phyloP scores from a whole-genome alignment of 1,140 invertebrate species.

The Papilio polytes region DNA sequence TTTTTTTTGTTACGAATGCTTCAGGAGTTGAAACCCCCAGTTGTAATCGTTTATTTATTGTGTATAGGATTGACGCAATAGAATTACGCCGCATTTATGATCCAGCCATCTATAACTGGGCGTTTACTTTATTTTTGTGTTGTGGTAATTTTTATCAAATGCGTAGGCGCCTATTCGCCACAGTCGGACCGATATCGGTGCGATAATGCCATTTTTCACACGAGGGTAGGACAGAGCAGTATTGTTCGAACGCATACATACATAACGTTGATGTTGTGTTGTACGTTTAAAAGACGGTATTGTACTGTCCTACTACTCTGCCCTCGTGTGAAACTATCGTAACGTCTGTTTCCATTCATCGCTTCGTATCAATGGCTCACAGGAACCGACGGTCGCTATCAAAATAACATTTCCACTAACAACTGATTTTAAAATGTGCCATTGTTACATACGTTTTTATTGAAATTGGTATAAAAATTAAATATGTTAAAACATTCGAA shows the following conservation, averaged over 20 bases:
- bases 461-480: background rate
- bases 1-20: background rate
- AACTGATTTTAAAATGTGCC: slow-evolving; percentile 28
- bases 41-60: background rate
- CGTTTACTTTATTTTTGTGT: slow-evolving; percentile 37
- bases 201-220: background rate
- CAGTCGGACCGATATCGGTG: background rate
- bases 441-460: background rate
- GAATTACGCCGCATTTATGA: background rate
- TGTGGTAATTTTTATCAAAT: slow-evolving; percentile 22
- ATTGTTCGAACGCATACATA: background rate
- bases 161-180: slow-evolving; percentile 28
- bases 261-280: background rate
- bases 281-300: background rate
- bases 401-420: slow-evolving; percentile 13
- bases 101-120: background rate
- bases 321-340: background rate
- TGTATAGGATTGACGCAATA: slow-evolving; percentile 10
- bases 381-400: slow-evolving; percentile 4
- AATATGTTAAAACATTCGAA: background rate
- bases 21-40: background rate
- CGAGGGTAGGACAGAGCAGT: background rate
- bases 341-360: slow-evolving; percentile 15
- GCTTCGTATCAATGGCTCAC: slow-evolving; percentile 20
- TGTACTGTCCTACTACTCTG: background rate